Evolutionary conservation across 30 jellyfish, hydroid and myxozoan genomes (phyloP).

Genomic region (Haliclystus octoradiatus): DNA sequence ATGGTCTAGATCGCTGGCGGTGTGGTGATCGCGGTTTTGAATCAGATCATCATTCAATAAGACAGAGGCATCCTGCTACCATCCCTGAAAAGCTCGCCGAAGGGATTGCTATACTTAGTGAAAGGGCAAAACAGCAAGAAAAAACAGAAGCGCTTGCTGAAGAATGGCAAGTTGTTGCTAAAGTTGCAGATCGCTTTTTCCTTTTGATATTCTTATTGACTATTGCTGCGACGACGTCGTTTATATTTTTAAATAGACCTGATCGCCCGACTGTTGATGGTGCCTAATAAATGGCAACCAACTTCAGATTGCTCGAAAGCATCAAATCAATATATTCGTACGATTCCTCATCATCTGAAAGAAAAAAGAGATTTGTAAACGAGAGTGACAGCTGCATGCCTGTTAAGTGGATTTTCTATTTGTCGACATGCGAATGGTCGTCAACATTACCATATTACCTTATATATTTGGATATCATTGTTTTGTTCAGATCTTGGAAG

Average conservation of each 20-base stretch:
- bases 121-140: constrained; percentile 70
- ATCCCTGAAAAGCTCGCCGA: constrained; percentile 69
- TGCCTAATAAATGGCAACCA: no score
- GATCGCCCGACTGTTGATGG: no score
- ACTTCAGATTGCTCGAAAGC: no score
- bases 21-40: constrained; percentile 12
- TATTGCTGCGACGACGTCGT: constrained; percentile 58
- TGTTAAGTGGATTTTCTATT: no score
- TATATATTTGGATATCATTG: no score
- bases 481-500: no score
- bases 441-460: no score
- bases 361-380: no score
- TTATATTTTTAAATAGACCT: constrained; percentile 47
- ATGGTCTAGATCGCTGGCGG: constrained; percentile 11
- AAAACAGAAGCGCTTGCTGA: constrained; percentile 47
- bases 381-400: no score
- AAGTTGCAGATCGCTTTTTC: constrained; percentile 76
- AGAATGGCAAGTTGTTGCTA: constrained; percentile 88
- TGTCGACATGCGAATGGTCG: no score
- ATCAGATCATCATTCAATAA: constrained; percentile 7
- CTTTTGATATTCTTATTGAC: constrained; percentile 53
- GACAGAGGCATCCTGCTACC: constrained; percentile 6
- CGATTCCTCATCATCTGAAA: no score
- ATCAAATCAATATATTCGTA: no score
- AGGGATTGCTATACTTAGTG: constrained; percentile 69